Percentiles rank a stretch among this genome's conserved stretches.
These are phyloP conservation scores for Pissodes strobi DNA, from an alignment of 1,140 invertebrate genomes.

Conservation along the genomic window DNA sequence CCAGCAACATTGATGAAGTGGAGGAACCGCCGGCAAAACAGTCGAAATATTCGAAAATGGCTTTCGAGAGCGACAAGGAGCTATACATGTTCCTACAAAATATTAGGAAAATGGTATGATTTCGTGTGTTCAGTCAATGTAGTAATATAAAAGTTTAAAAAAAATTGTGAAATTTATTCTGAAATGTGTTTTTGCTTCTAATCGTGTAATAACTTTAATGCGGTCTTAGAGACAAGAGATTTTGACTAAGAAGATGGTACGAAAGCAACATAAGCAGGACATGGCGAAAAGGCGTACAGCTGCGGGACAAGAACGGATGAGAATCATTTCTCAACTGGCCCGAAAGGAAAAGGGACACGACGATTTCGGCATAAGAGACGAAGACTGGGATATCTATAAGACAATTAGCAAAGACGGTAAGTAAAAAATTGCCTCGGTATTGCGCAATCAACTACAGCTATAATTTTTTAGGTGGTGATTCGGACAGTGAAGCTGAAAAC, in stretches of 20 bases:
- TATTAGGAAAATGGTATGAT: slow-evolving; percentile 49
- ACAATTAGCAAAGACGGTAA: slow-evolving; percentile 78
- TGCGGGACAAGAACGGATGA: slow-evolving; percentile 91
- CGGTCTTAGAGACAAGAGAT: slow-evolving; percentile 64
- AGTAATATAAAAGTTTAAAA: too few relatives aligned
- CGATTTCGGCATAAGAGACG: slow-evolving; percentile 90
- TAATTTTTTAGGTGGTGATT: slow-evolving; percentile 69
- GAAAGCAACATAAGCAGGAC: slow-evolving; percentile 80
- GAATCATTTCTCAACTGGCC: slow-evolving; percentile 88
- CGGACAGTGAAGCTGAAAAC: slow-evolving; percentile 89
- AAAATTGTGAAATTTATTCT: too few relatives aligned
- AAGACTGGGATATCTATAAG: slow-evolving; percentile 97
- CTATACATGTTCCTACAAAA: slow-evolving; percentile 51
- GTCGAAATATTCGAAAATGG: slow-evolving; percentile 50
- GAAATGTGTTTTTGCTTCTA: too few relatives aligned
- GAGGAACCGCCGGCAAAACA: slow-evolving; percentile 60
- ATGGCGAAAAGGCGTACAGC: slow-evolving; percentile 87
- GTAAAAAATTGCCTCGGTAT: slow-evolving; percentile 4
- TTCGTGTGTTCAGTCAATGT: not conserved
- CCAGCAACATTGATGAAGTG: slow-evolving; percentile 62
- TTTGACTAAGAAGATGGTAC: slow-evolving; percentile 67
- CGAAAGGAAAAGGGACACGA: slow-evolving; percentile 84
- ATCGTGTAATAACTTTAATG: too few relatives aligned
- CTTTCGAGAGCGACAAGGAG: slow-evolving; percentile 52
- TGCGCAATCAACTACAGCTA: not conserved